Conservation (phyloP, 2,797 vertebrate species). For the Microchirus variegatus region DNA sequence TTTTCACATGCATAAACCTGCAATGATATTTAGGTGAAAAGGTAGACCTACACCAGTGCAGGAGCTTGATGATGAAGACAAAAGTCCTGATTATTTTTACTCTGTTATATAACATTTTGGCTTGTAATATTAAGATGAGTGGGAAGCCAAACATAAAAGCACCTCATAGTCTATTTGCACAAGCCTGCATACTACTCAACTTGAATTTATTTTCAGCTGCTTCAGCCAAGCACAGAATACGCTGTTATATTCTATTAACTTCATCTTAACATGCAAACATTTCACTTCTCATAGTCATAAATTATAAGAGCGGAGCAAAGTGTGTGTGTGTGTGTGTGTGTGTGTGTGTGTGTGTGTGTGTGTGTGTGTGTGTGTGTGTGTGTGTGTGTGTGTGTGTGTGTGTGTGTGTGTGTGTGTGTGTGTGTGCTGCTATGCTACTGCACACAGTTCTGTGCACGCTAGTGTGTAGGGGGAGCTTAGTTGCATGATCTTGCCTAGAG, state of each 20-base stretch:
- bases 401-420: constrained; percentile 19
- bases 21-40: constrained; percentile 13
- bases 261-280: constrained; percentile 28
- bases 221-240: constrained; percentile 22
- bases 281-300: constrained; percentile 22
- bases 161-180: constrained; percentile 14
- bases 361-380: constrained; percentile 19
- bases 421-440: constrained; percentile 16
- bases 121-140: constrained; percentile 39
- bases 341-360: constrained; percentile 19
- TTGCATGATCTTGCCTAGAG: constrained; percentile 34
- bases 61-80: constrained; percentile 15
- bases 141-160: constrained; percentile 35
- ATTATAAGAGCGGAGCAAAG: not conserved
- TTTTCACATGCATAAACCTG: too few species aligned
- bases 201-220: constrained; percentile 13
- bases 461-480: not conserved
- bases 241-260: constrained; percentile 19
- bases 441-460: constrained; percentile 3
- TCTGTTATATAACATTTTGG: constrained; percentile 49
- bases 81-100: constrained; percentile 36
- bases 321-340: constrained; percentile 19
- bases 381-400: constrained; percentile 19
- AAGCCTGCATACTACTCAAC: constrained; percentile 8
- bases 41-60: not conserved